These are phyloP conservation scores for Dufourea novaeangliae DNA, from an alignment of 1,140 invertebrate species.

Conservation along the genomic window DNA sequence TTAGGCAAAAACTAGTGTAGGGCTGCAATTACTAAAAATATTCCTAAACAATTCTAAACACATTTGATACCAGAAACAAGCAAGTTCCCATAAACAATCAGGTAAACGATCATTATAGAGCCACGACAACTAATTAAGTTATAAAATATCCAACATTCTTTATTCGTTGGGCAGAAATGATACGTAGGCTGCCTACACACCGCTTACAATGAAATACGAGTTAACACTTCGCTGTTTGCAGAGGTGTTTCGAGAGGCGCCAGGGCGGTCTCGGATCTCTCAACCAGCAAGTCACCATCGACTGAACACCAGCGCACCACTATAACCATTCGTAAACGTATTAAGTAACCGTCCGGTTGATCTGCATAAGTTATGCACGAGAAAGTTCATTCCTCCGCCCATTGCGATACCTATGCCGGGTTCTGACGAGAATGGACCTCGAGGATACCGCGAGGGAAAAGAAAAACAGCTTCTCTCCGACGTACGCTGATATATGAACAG, in stretches of 20 bases:
- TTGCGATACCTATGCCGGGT: conserved; percentile 21
- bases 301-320: background rate
- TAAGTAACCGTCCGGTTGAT: conserved; percentile 70
- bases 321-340: conserved; percentile 62
- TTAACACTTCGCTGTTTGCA: background rate
- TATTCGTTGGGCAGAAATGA: background rate
- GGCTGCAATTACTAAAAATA: no score
- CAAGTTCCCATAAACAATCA: no score
- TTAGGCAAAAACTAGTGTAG: no score
- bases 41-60: no score
- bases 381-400: conserved; percentile 69
- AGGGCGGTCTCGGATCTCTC: conserved; percentile 14
- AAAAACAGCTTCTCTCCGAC: background rate
- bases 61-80: no score
- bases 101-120: no score
- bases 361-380: conserved; percentile 73
- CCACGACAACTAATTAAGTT: conserved; percentile 3
- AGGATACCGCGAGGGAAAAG: background rate
- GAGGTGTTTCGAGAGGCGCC: conserved; percentile 47
- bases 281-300: conserved; percentile 26
- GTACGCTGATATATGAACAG: background rate
- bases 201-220: background rate
- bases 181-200: background rate
- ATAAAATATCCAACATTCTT: background rate
- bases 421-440: background rate